A percentile compares a stretch with the other conserved stretches of the same genome.
phyloP scores from a whole-genome alignment of 2,113 vertebrate genomes.

The Spea bombifrons region DNA sequence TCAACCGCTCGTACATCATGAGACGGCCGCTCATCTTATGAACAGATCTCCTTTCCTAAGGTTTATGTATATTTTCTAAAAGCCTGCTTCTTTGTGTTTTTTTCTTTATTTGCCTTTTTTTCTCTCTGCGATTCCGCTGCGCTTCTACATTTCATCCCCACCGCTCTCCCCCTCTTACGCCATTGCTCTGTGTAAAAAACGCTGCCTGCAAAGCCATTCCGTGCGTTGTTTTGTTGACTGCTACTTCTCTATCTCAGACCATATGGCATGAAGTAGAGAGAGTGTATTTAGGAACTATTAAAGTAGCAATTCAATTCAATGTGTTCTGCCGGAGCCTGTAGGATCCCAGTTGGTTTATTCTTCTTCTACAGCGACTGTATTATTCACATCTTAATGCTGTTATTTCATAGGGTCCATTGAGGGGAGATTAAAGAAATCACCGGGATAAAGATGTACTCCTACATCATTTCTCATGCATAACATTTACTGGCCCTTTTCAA shows the following conservation, averaged over 20 bases:
- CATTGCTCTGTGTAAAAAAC: neutral
- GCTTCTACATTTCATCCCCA: too few species aligned
- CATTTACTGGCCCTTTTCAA: neutral
- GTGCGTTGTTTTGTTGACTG: slow-evolving; percentile 41
- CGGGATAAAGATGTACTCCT: neutral
- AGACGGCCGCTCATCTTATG: too few species aligned
- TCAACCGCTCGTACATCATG: too few species aligned
- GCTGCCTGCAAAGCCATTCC: neutral
- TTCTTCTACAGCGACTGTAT: slow-evolving; percentile 38
- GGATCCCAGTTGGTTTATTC: slow-evolving; percentile 26
- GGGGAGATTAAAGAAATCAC: slow-evolving; percentile 9
- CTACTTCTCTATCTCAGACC: slow-evolving; percentile 35
- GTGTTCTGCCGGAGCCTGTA: slow-evolving; percentile 35
- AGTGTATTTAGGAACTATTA: slow-evolving; percentile 47
- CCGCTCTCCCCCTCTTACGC: neutral
- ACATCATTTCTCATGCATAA: neutral
- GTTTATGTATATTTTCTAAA: too few species aligned
- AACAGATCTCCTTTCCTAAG: too few species aligned
- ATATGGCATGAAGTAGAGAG: slow-evolving; percentile 35
- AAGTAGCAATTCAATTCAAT: slow-evolving; percentile 39
- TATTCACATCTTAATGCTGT: slow-evolving; percentile 31
- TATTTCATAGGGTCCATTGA: slow-evolving; percentile 29
- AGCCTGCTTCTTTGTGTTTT: neutral
- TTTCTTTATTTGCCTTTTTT: neutral
- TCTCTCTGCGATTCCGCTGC: too few species aligned